A percentile compares a stretch with the other conserved stretches of the same genome.
Evolutionary conservation across 2,113 vertebrate genomes (phyloP).

Genomic region (Rhodinocichla rosea): DNA sequence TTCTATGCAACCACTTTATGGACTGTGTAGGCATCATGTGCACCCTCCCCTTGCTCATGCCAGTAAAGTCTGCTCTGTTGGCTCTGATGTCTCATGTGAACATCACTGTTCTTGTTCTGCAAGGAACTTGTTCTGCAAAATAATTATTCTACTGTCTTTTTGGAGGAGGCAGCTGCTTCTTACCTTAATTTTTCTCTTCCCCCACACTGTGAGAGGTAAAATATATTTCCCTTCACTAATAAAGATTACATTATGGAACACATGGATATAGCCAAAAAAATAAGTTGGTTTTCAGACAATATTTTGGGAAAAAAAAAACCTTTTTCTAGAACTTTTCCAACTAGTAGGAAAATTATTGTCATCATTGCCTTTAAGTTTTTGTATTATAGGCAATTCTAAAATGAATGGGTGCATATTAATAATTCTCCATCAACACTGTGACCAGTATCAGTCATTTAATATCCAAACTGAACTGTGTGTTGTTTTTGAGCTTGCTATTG

Average conservation of each 20-base stretch:
- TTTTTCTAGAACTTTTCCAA: background rate
- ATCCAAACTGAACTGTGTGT: background rate
- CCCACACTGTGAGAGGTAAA: background rate
- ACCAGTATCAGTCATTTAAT: background rate
- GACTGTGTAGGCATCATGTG: background rate
- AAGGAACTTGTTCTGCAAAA: background rate
- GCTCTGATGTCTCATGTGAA: background rate
- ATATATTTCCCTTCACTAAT: background rate
- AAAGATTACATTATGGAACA: background rate
- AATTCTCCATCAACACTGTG: background rate
- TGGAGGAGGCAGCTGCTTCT: background rate
- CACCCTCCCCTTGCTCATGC: background rate
- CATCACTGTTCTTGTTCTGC: background rate
- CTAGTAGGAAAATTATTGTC: background rate
- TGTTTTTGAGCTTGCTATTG: background rate
- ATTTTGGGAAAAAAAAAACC: fast-evolving
- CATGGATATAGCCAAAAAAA: background rate
- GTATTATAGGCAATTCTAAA: background rate
- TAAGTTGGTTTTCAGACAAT: background rate
- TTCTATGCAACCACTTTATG: background rate
- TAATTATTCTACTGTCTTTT: background rate
- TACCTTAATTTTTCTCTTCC: background rate
- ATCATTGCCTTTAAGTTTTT: background rate
- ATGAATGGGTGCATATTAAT: background rate
- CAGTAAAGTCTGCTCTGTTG: background rate